A percentile compares a stretch with the other conserved stretches of the same genome.
Conservation (phyloP, 2,797 vertebrate genomes). For the Oreonectes daqikongensis region DNA sequence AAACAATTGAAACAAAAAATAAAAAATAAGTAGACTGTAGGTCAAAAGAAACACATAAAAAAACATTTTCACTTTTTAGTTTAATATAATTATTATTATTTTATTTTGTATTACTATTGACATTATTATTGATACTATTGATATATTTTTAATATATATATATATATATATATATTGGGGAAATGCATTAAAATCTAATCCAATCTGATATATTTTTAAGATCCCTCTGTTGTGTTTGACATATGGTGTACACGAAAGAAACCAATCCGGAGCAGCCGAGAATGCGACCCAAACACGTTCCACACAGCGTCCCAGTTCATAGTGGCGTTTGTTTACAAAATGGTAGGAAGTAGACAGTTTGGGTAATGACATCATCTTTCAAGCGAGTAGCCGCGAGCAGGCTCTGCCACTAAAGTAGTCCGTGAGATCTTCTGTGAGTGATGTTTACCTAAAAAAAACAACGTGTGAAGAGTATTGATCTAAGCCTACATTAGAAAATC, state of each 20-base stretch:
- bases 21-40: too few relatives aligned
- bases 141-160: too few relatives aligned
- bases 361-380: constrained; percentile 49
- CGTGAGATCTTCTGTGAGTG: constrained; percentile 20
- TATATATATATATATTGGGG: too few relatives aligned
- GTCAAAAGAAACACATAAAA: too few relatives aligned
- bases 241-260: background rate
- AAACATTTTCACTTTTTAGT: too few relatives aligned
- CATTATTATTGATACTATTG: too few relatives aligned
- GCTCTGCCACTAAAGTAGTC: constrained; percentile 16
- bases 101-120: too few relatives aligned
- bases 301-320: constrained; percentile 1
- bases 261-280: background rate
- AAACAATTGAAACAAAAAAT: too few relatives aligned
- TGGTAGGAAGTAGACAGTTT: constrained; percentile 36
- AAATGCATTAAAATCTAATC: too few relatives aligned
- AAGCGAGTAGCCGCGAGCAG: constrained; percentile 11
- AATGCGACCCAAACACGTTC: background rate
- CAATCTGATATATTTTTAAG: too few relatives aligned
- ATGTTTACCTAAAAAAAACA: constrained; percentile 36
- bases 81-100: too few relatives aligned
- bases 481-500: constrained; percentile 14
- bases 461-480: constrained; percentile 32
- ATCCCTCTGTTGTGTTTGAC: background rate
- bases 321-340: constrained; percentile 40